phyloP scores from a whole-genome alignment of 2,888 invertebrate genomes.

The Agrotis puta region DNA sequence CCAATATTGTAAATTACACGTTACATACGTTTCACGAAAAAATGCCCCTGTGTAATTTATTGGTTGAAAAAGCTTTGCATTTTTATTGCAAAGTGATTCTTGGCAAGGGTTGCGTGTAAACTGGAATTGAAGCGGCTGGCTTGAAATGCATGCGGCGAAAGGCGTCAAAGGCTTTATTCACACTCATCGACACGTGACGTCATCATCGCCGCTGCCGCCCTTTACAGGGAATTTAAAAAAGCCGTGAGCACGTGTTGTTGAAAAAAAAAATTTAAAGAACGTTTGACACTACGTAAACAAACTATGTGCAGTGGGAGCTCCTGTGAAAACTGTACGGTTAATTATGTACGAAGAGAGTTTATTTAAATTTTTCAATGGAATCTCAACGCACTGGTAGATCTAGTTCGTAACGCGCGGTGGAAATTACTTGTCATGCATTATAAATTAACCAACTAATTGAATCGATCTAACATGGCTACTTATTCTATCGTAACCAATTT shows the following conservation, averaged over 20 bases:
- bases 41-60: constrained; percentile 44
- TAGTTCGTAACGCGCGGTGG: not conserved
- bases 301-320: not conserved
- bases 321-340: not conserved
- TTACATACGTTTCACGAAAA: constrained; percentile 34
- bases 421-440: constrained; percentile 16
- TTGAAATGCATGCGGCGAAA: constrained; percentile 83
- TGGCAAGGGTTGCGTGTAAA: constrained; percentile 73
- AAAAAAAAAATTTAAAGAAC: constrained; percentile 65
- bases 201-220: constrained; percentile 70
- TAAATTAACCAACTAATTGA: constrained; percentile 69
- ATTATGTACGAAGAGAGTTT: constrained; percentile 2
- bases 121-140: constrained; percentile 84
- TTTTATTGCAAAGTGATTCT: constrained; percentile 58
- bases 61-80: constrained; percentile 51
- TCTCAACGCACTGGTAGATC: not conserved
- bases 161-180: constrained; percentile 88
- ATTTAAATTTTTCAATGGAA: constrained; percentile 8
- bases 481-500: constrained; percentile 86
- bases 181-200: constrained; percentile 83
- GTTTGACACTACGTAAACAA: constrained; percentile 36
- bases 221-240: constrained; percentile 58
- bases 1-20: constrained; percentile 23
- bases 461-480: constrained; percentile 75
- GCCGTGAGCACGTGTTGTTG: constrained; percentile 63